phyloP scores from a whole-genome alignment of 2,888 invertebrate species.

The Protophormia terraenovae region DNA sequence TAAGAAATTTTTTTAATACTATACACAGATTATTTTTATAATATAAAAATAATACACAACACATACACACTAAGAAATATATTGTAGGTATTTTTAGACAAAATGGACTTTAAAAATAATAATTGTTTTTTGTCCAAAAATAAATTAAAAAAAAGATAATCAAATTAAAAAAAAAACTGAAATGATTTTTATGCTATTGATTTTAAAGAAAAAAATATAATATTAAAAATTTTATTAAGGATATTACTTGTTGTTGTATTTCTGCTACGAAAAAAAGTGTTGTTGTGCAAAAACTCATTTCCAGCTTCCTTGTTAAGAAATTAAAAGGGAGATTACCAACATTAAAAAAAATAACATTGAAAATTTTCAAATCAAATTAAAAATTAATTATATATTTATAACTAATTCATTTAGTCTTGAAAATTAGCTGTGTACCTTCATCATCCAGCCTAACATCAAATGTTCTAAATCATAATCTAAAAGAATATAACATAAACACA shows the following conservation, averaged over 20 bases:
- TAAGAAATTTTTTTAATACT: conserved; percentile 11
- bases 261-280: not conserved
- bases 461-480: not conserved
- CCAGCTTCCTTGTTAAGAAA: conserved; percentile 8
- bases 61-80: not conserved
- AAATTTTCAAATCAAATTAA: not conserved
- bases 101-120: not conserved
- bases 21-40: conserved; percentile 12
- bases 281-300: not conserved
- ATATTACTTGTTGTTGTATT: not conserved
- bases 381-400: not conserved
- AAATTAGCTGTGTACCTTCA: too few relatives aligned
- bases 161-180: not conserved
- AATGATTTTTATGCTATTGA: not conserved
- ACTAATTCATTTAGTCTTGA: not conserved
- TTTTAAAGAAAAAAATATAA: not conserved
- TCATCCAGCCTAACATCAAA: not conserved
- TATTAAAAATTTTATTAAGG: not conserved
- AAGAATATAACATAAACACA: not conserved
- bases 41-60: conserved; percentile 3
- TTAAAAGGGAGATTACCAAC: not conserved
- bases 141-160: not conserved
- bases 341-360: not conserved
- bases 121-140: too few relatives aligned
- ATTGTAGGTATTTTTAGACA: not conserved